Evolutionary conservation across 2,888 invertebrate species (phyloP).

Genomic region (Philopedon plagiatum): DNA sequence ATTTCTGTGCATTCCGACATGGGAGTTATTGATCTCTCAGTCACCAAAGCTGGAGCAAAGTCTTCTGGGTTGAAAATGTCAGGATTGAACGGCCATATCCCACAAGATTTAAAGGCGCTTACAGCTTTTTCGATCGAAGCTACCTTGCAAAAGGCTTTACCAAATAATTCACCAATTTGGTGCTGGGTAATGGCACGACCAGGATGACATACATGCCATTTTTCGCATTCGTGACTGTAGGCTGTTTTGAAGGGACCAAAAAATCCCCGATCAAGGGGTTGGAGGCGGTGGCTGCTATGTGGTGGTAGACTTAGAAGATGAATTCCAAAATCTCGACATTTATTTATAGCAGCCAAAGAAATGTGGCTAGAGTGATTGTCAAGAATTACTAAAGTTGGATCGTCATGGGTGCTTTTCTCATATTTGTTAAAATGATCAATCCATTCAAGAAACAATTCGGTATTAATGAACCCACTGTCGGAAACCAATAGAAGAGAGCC

Average conservation of each 20-base stretch:
- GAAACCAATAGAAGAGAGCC: too few relatives aligned
- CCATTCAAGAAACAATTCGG: too few relatives aligned
- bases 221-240: slow-evolving; percentile 36
- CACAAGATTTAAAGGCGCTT: too few relatives aligned
- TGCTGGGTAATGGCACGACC: slow-evolving; percentile 27
- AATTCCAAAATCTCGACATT: slow-evolving; percentile 9
- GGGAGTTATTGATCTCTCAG: neutral
- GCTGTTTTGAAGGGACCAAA: slow-evolving; percentile 35
- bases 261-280: slow-evolving; percentile 40
- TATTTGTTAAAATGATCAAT: too few relatives aligned
- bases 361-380: slow-evolving; percentile 35
- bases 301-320: slow-evolving; percentile 41
- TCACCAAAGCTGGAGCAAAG: slow-evolving; percentile 32
- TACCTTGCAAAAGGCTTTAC: slow-evolving; percentile 31
- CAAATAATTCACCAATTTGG: slow-evolving; percentile 41
- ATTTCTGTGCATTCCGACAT: too few relatives aligned
- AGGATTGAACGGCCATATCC: slow-evolving; percentile 32
- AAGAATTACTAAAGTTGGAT: slow-evolving; percentile 28
- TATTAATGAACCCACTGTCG: too few relatives aligned
- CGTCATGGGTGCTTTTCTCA: slow-evolving; percentile 11
- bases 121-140: slow-evolving; percentile 37
- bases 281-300: slow-evolving; percentile 42
- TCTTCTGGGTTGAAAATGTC: slow-evolving; percentile 28
- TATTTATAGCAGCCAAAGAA: slow-evolving; percentile 15
- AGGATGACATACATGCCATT: slow-evolving; percentile 29